A percentile compares a stretch with the other conserved stretches of the same genome.
Conservation (phyloP, 2,113 vertebrate species). For the Eulemur macaco region DNA sequence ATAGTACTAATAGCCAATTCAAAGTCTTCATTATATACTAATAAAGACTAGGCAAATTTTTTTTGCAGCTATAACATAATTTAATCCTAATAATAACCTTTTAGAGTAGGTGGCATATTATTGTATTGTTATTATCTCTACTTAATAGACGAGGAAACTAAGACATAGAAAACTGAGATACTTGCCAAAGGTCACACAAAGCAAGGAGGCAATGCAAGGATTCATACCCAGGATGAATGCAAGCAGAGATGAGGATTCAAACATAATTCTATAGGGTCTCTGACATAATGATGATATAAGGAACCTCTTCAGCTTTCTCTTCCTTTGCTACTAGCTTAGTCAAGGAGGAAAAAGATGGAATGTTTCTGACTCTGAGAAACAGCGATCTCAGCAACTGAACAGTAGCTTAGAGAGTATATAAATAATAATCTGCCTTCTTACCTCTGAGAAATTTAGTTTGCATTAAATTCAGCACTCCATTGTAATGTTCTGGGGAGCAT, state of each 20-base stretch:
- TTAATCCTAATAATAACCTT: neutral
- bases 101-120: neutral
- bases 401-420: neutral
- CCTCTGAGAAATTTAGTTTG: neutral
- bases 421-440: neutral
- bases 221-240: neutral
- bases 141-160: neutral
- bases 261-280: neutral
- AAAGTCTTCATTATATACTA: neutral
- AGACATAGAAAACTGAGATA: neutral
- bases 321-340: neutral
- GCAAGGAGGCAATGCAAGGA: neutral
- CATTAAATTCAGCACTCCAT: neutral
- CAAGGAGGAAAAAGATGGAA: neutral
- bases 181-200: neutral
- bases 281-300: neutral
- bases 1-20: neutral
- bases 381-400: neutral
- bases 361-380: neutral
- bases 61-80: neutral
- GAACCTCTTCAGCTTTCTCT: neutral
- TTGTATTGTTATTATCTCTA: neutral
- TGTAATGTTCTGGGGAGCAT: neutral
- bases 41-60: neutral
- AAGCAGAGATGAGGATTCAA: neutral